Conservation (phyloP, 1,140 invertebrate genomes). For the fruit fly (Drosophila melanogaster) region Release_6_plus_ISO1_MT NC_004354.4:6929501-6930000, state of each 20-base stretch:
- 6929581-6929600: conserved; percentile 33
- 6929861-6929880: too few relatives aligned
- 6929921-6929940: too few relatives aligned
- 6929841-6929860: too few relatives aligned
- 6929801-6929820: too few relatives aligned
- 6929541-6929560: conserved; percentile 76
- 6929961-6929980: neutral
- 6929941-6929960: neutral
- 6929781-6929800: too few relatives aligned
- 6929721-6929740: too few relatives aligned
- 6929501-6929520: conserved; percentile 38
- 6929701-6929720: too few relatives aligned
- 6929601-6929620: conserved; percentile 35
- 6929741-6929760: neutral
- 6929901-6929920: too few relatives aligned
- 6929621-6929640: conserved; percentile 9
- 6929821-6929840: too few relatives aligned
- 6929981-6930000: neutral
- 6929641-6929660: conserved; percentile 45
- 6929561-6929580: conserved; percentile 73
- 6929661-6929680: conserved; percentile 12
- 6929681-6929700: conserved; percentile 2
- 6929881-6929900: too few relatives aligned
- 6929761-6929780: too few relatives aligned
- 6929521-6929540: conserved; percentile 75